These are phyloP conservation scores for Esox masquinongy DNA, from an alignment of 2,797 vertebrate species.

Conservation along the genomic window DNA sequence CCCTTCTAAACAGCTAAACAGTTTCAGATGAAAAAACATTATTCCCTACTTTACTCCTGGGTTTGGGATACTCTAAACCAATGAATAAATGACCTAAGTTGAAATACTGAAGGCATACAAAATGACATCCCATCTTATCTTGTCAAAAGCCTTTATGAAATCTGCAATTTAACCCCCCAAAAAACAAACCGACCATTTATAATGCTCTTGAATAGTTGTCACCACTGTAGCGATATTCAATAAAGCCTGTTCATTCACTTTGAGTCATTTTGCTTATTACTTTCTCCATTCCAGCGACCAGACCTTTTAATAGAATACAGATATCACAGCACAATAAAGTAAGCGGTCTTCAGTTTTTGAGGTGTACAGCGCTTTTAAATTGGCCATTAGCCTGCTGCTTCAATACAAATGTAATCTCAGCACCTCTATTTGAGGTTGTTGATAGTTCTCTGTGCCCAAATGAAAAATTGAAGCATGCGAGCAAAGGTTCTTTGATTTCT, in stretches of 20 bases:
- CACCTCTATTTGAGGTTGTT: background rate
- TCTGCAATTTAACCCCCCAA: background rate
- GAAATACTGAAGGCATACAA: background rate
- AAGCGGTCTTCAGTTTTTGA: background rate
- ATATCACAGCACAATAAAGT: background rate
- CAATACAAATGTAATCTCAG: background rate
- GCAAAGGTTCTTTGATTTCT: background rate
- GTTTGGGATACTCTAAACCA: too few relatives aligned
- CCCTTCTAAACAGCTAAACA: too few relatives aligned
- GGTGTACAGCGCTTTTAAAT: background rate
- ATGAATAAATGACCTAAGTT: too few relatives aligned
- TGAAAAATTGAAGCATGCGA: background rate
- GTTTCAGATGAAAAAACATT: too few relatives aligned
- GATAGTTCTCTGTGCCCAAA: background rate
- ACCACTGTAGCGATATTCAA: background rate
- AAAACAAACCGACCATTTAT: background rate
- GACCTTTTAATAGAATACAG: background rate
- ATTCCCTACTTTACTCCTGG: too few relatives aligned
- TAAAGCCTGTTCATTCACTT: background rate
- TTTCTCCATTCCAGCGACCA: background rate
- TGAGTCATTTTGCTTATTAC: background rate
- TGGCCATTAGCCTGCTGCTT: background rate
- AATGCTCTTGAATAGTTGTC: background rate
- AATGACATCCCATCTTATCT: background rate
- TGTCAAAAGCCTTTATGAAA: background rate